Percentiles rank a stretch among this genome's conserved stretches.
These are phyloP conservation scores for Drosophila bifasciata DNA, from an alignment of 1,140 invertebrate genomes.

Conservation along the genomic window DNA sequence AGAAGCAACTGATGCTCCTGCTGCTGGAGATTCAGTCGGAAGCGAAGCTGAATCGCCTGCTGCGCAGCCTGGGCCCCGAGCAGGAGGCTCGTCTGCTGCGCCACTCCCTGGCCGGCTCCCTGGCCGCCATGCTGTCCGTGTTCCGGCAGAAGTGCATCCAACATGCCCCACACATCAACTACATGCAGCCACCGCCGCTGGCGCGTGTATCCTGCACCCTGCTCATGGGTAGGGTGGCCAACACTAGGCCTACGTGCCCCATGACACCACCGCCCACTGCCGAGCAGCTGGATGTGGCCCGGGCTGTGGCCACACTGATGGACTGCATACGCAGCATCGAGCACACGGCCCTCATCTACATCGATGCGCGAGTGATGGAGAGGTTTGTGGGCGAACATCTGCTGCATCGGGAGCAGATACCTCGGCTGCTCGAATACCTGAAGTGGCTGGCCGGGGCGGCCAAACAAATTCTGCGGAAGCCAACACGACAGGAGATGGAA, in stretches of 20 bases:
- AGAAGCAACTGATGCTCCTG: slow-evolving; percentile 67
- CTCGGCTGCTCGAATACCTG: slow-evolving; percentile 51
- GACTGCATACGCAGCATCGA: slow-evolving; percentile 57
- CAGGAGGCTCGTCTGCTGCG: slow-evolving; percentile 67
- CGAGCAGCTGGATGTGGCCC: slow-evolving; percentile 58
- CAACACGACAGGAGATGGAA: slow-evolving; percentile 31
- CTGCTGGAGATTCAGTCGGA: slow-evolving; percentile 80
- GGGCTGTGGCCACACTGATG: slow-evolving; percentile 64
- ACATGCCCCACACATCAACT: slow-evolving; percentile 82
- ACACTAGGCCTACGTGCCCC: slow-evolving; percentile 6
- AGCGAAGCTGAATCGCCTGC: slow-evolving; percentile 70
- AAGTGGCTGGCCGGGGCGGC: slow-evolving; percentile 37
- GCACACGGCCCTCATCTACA: slow-evolving; percentile 73
- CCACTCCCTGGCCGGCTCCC: slow-evolving; percentile 63
- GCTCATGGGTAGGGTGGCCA: slow-evolving; percentile 60
- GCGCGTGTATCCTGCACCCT: slow-evolving; percentile 64
- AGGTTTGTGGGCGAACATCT: slow-evolving; percentile 78
- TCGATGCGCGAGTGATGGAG: slow-evolving; percentile 75
- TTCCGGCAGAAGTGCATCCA: slow-evolving; percentile 82
- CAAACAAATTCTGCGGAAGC: slow-evolving; percentile 31
- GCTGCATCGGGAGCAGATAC: slow-evolving; percentile 64
- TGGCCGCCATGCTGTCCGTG: slow-evolving; percentile 64
- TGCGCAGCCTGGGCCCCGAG: slow-evolving; percentile 56
- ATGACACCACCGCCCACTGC: neutral
- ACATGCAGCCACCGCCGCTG: slow-evolving; percentile 79